phyloP scores from a whole-genome alignment of 2,797 vertebrate genomes.

The Centroberyx gerrardi region DNA sequence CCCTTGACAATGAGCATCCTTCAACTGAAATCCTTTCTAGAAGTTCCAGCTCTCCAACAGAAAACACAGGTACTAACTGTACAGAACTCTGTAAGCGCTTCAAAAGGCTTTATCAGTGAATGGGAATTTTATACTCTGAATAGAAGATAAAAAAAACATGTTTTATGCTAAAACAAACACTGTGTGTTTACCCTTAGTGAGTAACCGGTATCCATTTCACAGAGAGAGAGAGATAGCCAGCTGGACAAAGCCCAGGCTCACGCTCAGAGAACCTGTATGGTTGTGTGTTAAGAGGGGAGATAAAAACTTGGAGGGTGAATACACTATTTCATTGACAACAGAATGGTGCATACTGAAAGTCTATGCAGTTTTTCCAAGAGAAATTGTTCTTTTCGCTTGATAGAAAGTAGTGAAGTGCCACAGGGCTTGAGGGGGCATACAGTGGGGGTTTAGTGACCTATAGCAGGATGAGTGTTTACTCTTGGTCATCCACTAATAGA shows the following conservation, averaged over 20 bases:
- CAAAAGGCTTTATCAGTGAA: constrained; percentile 14
- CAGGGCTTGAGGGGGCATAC: constrained; percentile 1
- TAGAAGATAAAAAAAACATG: constrained; percentile 4
- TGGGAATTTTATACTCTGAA: constrained; percentile 12
- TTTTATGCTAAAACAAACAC: constrained; percentile 2
- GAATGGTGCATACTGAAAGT: neutral
- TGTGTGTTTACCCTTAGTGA: too few relatives aligned
- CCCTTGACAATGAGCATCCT: neutral
- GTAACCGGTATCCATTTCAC: neutral
- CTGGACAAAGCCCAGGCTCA: neutral
- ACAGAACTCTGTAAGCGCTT: constrained; percentile 17
- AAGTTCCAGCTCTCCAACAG: neutral
- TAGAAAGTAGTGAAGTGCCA: neutral
- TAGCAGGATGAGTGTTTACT: constrained; percentile 4
- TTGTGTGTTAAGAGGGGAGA: neutral
- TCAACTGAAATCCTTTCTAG: constrained; percentile 8
- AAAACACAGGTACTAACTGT: neutral
- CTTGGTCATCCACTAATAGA: constrained; percentile 46
- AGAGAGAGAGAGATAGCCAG: neutral
- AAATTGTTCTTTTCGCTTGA: constrained; percentile 9
- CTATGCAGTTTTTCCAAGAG: constrained; percentile 3
- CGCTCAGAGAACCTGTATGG: too few relatives aligned
- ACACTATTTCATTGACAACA: constrained; percentile 7
- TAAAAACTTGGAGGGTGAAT: neutral
- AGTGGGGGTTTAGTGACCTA: neutral